Conservation (phyloP, 2,113 vertebrate species). For the Tragulus kanchil region DNA sequence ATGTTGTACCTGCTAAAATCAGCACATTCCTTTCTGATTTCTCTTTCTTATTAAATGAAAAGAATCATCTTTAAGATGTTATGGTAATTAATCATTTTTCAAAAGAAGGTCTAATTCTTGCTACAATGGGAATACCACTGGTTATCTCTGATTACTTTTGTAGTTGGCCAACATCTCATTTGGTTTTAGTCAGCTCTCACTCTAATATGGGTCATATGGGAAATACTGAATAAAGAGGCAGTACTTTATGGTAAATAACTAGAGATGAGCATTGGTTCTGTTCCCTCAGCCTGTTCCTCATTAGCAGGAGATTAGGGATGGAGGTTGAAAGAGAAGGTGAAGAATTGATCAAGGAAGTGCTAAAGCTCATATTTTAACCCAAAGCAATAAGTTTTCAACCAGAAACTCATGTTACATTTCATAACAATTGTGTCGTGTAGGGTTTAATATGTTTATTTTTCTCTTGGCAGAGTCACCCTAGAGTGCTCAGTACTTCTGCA, state of each 20-base stretch:
- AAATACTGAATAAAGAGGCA: neutral
- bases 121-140: neutral
- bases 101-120: constrained; percentile 5
- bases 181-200: neutral
- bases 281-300: neutral
- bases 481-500: neutral
- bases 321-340: neutral
- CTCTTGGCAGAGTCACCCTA: neutral
- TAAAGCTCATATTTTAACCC: neutral
- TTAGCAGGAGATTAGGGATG: constrained; percentile 3
- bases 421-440: neutral
- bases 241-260: neutral
- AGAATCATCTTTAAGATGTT: constrained; percentile 9
- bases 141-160: neutral
- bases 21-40: constrained; percentile 22
- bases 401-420: neutral
- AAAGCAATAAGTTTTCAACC: neutral
- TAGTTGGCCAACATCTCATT: neutral
- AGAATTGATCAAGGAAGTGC: neutral
- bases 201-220: neutral
- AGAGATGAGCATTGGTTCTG: neutral
- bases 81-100: neutral
- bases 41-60: constrained; percentile 45
- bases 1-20: constrained; percentile 23
- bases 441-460: neutral